These are phyloP conservation scores for Phalacrocorax aristotelis DNA, from an alignment of 2,113 vertebrate species.

Conservation along the genomic window DNA sequence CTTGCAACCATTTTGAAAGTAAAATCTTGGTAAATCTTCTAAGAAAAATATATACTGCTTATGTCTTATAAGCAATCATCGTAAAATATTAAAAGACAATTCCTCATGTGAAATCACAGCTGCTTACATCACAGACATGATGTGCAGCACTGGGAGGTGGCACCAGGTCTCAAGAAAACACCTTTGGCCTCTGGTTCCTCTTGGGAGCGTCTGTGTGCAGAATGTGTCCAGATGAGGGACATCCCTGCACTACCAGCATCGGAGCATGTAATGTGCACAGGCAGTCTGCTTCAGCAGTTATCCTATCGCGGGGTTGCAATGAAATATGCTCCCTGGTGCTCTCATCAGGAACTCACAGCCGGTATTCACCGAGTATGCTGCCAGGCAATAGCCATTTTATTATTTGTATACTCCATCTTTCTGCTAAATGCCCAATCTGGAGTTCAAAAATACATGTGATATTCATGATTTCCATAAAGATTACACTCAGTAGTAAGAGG, in stretches of 20 bases:
- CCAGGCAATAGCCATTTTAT: not conserved
- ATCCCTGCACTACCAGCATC: not conserved
- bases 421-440: not conserved
- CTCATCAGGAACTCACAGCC: fast-evolving
- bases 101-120: not conserved
- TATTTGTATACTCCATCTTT: not conserved
- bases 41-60: not conserved
- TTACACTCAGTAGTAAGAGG: not conserved
- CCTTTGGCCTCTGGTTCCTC: not conserved
- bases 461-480: not conserved
- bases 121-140: not conserved
- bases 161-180: not conserved
- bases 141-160: fast-evolving
- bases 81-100: not conserved
- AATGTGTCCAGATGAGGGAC: fast-evolving
- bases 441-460: not conserved
- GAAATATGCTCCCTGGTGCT: not conserved
- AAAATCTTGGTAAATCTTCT: not conserved
- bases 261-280: not conserved
- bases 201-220: not conserved
- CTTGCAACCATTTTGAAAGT: not conserved
- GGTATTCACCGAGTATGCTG: not conserved
- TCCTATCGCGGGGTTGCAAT: fast-evolving
- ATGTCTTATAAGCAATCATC: not conserved
- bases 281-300: not conserved